A percentile compares a stretch with the other conserved stretches of the same genome.
Evolutionary conservation across 2,888 invertebrate genomes (phyloP).

Genomic region (Silvanus unidentatus): DNA sequence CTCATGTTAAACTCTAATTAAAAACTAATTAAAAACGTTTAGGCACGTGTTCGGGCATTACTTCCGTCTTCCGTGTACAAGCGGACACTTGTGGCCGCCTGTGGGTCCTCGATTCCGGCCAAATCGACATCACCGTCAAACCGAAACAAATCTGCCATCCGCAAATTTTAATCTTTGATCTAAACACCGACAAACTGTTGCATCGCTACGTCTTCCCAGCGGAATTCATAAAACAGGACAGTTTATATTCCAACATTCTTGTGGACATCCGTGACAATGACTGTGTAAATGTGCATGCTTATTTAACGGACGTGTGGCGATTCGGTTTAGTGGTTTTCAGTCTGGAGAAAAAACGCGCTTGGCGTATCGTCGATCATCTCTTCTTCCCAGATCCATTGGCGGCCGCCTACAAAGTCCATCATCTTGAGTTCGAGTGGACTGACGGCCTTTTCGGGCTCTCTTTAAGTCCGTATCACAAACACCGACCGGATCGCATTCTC

Average conservation of each 20-base stretch:
- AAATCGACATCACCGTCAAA: conserved; percentile 61
- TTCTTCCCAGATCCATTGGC: conserved; percentile 70
- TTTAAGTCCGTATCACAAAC: conserved; percentile 52
- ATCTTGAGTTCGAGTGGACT: conserved; percentile 73
- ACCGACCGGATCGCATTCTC: conserved; percentile 55
- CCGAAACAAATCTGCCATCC: conserved; percentile 68
- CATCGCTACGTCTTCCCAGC: conserved; percentile 59
- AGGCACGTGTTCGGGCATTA: conserved; percentile 61
- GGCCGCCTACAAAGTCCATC: conserved; percentile 67
- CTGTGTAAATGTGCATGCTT: conserved; percentile 60
- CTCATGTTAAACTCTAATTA: no score
- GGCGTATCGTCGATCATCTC: conserved; percentile 62
- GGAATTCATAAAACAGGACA: conserved; percentile 60
- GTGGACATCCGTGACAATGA: conserved; percentile 56
- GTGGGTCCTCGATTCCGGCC: conserved; percentile 78
- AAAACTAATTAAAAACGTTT: no score
- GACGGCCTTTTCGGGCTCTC: conserved; percentile 76
- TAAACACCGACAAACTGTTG: conserved; percentile 53
- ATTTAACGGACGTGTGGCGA: conserved; percentile 66
- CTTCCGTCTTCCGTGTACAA: conserved; percentile 70
- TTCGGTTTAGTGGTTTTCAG: conserved; percentile 43
- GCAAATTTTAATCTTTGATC: conserved; percentile 65
- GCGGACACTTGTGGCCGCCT: conserved; percentile 70
- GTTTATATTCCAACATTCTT: conserved; percentile 62
- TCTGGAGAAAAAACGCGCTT: conserved; percentile 53